A percentile compares a stretch with the other conserved stretches of the same genome.
Conservation (phyloP, 2,113 vertebrate genomes). For the Saiga tatarica region DNA sequence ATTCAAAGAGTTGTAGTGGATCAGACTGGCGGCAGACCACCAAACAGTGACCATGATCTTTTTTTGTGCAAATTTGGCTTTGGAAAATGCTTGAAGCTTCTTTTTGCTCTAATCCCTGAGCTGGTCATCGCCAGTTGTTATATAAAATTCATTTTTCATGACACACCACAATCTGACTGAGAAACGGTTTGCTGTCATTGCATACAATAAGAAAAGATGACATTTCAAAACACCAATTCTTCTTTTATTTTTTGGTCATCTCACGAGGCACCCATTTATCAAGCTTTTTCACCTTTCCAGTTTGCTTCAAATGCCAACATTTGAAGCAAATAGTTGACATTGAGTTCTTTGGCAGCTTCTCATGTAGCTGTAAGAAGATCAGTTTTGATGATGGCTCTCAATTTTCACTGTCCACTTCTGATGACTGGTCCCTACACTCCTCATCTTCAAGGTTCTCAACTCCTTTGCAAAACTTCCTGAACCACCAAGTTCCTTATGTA, state of each 20-base stretch:
- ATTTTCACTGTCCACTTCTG: neutral
- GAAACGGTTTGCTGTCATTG: neutral
- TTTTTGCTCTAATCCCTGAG: neutral
- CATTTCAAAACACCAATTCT: neutral
- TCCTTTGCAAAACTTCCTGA: neutral
- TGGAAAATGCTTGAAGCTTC: neutral
- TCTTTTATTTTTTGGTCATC: neutral
- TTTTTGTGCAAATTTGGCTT: neutral
- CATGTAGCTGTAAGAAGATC: neutral
- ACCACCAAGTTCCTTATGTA: neutral
- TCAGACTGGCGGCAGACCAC: neutral
- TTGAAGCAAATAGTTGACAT: neutral
- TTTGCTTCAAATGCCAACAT: neutral
- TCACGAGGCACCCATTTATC: neutral
- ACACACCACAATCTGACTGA: neutral
- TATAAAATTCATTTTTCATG: neutral
- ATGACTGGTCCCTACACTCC: neutral
- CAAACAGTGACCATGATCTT: neutral
- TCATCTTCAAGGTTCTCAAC: neutral
- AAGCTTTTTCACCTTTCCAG: neutral
- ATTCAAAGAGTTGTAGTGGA: neutral
- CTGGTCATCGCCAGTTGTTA: neutral
- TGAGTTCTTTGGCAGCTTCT: neutral
- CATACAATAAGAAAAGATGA: neutral
- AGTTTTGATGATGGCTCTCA: neutral